Evolutionary conservation across 2,113 vertebrate species (phyloP).

Genomic region (Brachypteracias leptosomus): DNA sequence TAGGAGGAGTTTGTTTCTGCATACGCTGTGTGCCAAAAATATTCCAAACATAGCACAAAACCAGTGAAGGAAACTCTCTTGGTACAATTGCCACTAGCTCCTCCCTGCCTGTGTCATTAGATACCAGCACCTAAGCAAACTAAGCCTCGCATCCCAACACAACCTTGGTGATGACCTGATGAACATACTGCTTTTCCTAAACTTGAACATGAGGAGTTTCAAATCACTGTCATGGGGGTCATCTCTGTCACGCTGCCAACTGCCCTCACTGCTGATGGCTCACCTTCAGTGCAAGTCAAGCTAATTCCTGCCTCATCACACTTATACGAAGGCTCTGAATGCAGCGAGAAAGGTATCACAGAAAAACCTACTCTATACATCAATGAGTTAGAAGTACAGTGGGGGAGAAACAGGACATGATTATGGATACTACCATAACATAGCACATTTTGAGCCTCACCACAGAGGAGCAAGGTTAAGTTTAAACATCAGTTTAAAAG

Average conservation of each 20-base stretch:
- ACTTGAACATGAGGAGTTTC: accelerated
- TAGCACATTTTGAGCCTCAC: accelerated
- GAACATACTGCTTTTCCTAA: neutral
- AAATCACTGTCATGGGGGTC: neutral
- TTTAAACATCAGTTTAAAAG: neutral
- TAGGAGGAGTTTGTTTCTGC: neutral
- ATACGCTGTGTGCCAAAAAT: neutral
- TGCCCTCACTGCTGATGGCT: neutral
- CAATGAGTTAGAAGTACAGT: neutral
- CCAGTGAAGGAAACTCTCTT: neutral
- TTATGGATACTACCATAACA: accelerated
- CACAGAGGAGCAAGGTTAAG: neutral
- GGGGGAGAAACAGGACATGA: neutral
- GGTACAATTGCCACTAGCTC: accelerated
- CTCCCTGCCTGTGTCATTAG: neutral
- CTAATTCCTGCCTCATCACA: neutral
- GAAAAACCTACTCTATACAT: no score
- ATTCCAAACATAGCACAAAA: neutral
- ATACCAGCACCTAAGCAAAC: neutral
- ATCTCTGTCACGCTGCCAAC: neutral
- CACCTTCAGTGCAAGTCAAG: neutral
- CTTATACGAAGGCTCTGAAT: neutral
- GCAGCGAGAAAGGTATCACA: neutral
- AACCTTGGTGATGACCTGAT: neutral
- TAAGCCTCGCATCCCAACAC: neutral